phyloP scores from a whole-genome alignment of 1,140 invertebrate species.

The Saccostrea glomerata region DNA sequence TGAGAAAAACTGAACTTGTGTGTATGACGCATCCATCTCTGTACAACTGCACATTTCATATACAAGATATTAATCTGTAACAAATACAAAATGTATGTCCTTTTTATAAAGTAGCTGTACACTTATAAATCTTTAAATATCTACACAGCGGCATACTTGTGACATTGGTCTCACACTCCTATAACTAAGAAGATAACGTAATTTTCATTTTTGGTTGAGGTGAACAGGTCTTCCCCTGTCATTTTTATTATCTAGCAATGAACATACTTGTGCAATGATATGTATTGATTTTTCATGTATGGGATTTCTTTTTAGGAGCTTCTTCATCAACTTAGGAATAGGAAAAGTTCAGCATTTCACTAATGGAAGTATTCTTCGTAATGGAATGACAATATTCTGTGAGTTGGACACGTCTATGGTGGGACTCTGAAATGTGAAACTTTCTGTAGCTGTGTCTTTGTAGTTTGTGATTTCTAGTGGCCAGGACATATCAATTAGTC shows the following conservation, averaged over 20 bases:
- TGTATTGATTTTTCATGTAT: constrained; percentile 21
- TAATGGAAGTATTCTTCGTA: background rate
- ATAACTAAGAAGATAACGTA: too few relatives aligned
- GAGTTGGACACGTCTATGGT: background rate
- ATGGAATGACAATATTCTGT: background rate
- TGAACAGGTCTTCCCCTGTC: background rate
- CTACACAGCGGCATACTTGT: too few relatives aligned
- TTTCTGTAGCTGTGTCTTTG: background rate
- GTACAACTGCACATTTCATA: too few relatives aligned
- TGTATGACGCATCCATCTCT: too few relatives aligned
- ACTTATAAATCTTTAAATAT: too few relatives aligned
- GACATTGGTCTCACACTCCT: too few relatives aligned
- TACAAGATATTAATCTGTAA: too few relatives aligned
- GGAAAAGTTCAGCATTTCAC: background rate
- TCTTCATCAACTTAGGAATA: background rate
- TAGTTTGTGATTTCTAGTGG: background rate
- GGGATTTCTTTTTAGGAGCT: constrained; percentile 19
- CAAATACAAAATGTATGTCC: too few relatives aligned
- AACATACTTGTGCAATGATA: background rate
- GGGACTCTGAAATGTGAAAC: background rate
- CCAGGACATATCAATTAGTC: background rate
- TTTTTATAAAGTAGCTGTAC: too few relatives aligned
- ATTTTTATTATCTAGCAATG: constrained; percentile 1
- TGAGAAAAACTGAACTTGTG: too few relatives aligned
- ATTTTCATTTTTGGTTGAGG: too few relatives aligned